Evolutionary conservation across 30 jellyfish, hydroid and myxozoan species (phyloP).

Genomic region (Aurelia sp.): DNA sequence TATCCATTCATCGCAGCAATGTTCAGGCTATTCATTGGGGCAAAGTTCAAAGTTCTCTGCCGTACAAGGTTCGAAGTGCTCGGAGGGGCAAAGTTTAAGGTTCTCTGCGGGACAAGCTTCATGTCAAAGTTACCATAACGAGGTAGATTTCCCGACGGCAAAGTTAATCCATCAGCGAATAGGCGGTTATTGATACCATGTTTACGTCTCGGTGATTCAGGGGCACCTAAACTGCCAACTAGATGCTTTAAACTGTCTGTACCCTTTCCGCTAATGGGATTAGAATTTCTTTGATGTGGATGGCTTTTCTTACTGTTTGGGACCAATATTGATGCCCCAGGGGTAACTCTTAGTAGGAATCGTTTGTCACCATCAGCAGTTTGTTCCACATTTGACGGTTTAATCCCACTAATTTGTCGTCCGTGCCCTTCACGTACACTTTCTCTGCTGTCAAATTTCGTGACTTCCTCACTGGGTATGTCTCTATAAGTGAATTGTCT

Average conservation of each 20-base stretch:
- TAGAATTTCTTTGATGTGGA: background rate
- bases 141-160: conserved; percentile 26
- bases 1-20: background rate
- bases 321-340: conserved; percentile 4
- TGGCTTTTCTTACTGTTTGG: conserved; percentile 43
- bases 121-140: conserved; percentile 23
- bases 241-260: background rate
- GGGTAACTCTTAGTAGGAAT: conserved; percentile 26
- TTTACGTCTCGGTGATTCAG: conserved; percentile 25
- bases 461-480: too few species aligned
- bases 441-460: too few species aligned
- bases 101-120: conserved; percentile 6
- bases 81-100: background rate
- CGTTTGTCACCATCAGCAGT: conserved; percentile 23
- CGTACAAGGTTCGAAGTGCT: background rate
- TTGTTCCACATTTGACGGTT: background rate
- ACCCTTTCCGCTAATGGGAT: background rate
- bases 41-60: background rate
- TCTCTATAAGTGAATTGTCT: background rate
- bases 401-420: background rate
- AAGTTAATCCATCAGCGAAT: background rate
- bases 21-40: background rate
- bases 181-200: conserved; percentile 19
- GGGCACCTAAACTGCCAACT: background rate
- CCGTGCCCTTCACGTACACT: background rate